Evolutionary conservation across 2,888 invertebrate species (phyloP), one percentile per base, ranked within the genome.

Genomic region (Melieria picta): DNA sequence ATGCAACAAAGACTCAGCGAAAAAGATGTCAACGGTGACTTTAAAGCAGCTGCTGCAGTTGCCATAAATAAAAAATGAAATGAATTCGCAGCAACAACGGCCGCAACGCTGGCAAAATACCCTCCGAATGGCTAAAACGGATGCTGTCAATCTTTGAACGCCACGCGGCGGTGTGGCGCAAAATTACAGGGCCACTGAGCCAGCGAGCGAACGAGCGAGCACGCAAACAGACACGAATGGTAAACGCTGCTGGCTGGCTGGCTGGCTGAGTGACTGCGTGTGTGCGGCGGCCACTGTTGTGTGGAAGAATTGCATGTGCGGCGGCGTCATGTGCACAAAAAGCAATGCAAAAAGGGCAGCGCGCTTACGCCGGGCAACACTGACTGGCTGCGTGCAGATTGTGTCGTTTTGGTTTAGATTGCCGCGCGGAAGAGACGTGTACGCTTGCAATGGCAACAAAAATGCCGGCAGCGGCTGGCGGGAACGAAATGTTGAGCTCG

Each of bases 11-110:
- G 30, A 30, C 30, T 30, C 30, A 2, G 2, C 1, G 30, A 30
- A 13, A 7, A 5, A 66, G 43, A 1, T 47, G 66, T 63, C 63
- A 48, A 42, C 13, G 58, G 45, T 13, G 13, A 66, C 4, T 57
- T 56, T 5, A 46, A 66, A 66, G 46, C 61, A 62, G 46, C 60
- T 50, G 64, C 70, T 64, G 58, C 65, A 70, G 50, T 52, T 65
- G 60, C 65, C 64, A 70, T 65, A 70, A 65, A 70, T 65, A 65
- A 70, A 52, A 65, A 55, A 69, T 69, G 55, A 69, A 62, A 55
- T 46, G 46, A 9, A 43, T 11, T 11, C 9, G 7, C 4, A 30
- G 58, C 48, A 66, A 50, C 48, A 13, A 47, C 16, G 45, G 5
- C 10, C 52, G 52, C 52, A 52, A 52, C 57, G 13, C 30, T n/a